Base-by-base conservation (phyloP, 2,888 invertebrate genomes). In the Cryptocephalus primarius region DNA sequence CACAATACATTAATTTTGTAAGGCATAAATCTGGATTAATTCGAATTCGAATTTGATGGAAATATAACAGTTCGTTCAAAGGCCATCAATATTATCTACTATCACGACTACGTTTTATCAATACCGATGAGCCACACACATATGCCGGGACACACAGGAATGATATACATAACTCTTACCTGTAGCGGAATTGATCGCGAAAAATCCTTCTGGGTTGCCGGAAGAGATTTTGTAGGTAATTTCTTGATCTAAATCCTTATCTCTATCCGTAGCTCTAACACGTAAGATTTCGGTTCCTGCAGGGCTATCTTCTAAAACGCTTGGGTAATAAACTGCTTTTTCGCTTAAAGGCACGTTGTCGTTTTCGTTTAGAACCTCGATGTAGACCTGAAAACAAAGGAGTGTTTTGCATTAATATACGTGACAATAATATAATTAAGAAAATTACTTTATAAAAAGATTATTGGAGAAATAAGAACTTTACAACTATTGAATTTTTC, bases 281-380 rank as follows among this genome's bases (percentile, higher is more conserved):
- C 81, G 78, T 33, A 86, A 75, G 46, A 96, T 84, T 52, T 75
- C 75, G 51, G 82, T 78, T 56, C 84, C 86, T 33, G 78, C 73
- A 10, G 80, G 79, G 60, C 88, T 83, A 67, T 88, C 88, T 75
- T 94, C 94, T 33, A 76, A 68, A 50, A 96, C 80, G 32, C 76
- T 76, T 3, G 88, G 86, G 66, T 83, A 80, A 74, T 95, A 96
- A 49, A 88, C 83, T 10, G 96, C 89, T 60, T 81, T 80, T 59
- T 80, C 80, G 51, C 94, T 90, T 70, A 93, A 76, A 45, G 97
- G 97, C 39, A 84, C 83, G 76, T 95, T 91, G 75, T 99, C 97
- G 73, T 97, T 97, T 64, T 86, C 88, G 73, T 97, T 93, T 57
- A 82, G 74, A 54, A 97, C 86, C 65, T 86, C 82, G 43, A 90